Evolutionary conservation across 2,888 invertebrate genomes (phyloP), one percentile per base, ranked within the genome.

Genomic region (Sminthurinus aureus): DNA sequence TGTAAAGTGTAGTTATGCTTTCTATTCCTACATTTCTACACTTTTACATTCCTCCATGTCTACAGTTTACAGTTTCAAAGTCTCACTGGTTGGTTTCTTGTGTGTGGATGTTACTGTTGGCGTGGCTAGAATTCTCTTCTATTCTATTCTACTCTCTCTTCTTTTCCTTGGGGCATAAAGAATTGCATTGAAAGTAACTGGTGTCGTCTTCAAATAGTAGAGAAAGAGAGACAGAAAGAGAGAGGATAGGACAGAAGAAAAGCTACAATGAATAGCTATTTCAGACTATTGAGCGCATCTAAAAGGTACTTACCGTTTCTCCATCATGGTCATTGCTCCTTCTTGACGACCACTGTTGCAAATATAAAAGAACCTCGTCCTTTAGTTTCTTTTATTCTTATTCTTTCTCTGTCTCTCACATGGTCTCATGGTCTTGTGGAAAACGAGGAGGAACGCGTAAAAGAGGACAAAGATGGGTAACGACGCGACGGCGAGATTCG

Each of bases 301-400:
- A 67, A 69, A 69, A 79, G 69, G 79, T 69, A 79, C 79, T 79
- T 79, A 69, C 79, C 79, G 79, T 79, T 79, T 79, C 66, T n/a
- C 66, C 66, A 78, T 66, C 78, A 69, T 79, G 69, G 69, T 66
- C 69, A 69, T 79, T 79, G 26, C 79, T 38, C 51, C 38, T 22
- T 79, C 79, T 79, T 79, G 26, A 79, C 67, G 26, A 67, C 50
- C 50, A 76, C 73, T 24, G 24, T 38, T 73, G 26, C 26, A 73
- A 38, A 73, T 73, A 73, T 73, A 73, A 73, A 58, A 24, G 73
- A 73, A 24, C 38, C 38, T 38, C 38, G 38, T 38, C 8, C 73
- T 38, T 73, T 73, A 73, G 24, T 24, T 73, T 24, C 38, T 38
- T 73, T 15, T 24, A 24, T 73, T 26, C 15, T 22, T 24, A 12